Evolutionary conservation across 2,113 vertebrate species (phyloP).

Genomic region (Apistogramma diplotaenia): DNA sequence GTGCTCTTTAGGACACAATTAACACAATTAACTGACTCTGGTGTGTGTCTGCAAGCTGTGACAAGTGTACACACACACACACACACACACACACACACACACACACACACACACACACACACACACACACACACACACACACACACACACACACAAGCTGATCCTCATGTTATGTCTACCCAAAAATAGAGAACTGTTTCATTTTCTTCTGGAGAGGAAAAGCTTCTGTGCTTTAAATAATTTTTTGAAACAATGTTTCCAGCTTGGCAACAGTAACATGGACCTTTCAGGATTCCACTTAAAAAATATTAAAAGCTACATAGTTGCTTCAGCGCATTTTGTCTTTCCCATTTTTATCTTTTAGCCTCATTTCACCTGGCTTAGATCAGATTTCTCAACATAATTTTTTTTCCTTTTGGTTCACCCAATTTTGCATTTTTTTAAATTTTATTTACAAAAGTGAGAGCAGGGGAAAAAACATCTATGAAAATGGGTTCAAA

Average conservation of each 20-base stretch:
- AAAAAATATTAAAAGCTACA: too few relatives aligned
- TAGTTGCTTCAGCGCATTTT: too few relatives aligned
- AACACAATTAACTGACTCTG: conserved; percentile 15
- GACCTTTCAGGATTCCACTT: too few relatives aligned
- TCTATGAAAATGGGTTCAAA: neutral
- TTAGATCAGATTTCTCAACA: too few relatives aligned
- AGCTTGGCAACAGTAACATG: too few relatives aligned
- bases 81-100: neutral
- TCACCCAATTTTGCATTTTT: too few relatives aligned
- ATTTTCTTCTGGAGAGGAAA: neutral
- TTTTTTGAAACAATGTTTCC: neutral
- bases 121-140: neutral
- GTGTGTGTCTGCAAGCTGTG: neutral
- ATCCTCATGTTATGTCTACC: conserved; percentile 57
- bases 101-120: neutral
- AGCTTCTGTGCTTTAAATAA: neutral
- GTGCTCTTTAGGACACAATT: neutral
- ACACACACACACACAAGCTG: neutral
- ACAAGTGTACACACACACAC: conserved; percentile 6
- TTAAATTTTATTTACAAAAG: too few relatives aligned
- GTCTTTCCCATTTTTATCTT: too few relatives aligned
- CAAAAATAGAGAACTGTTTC: conserved; percentile 6
- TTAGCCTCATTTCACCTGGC: neutral
- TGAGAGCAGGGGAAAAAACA: too few relatives aligned
- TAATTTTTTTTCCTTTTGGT: too few relatives aligned